These are phyloP conservation scores for Mesaphorura yosii DNA, from an alignment of 1,140 invertebrate species.

Conservation along the genomic window DNA sequence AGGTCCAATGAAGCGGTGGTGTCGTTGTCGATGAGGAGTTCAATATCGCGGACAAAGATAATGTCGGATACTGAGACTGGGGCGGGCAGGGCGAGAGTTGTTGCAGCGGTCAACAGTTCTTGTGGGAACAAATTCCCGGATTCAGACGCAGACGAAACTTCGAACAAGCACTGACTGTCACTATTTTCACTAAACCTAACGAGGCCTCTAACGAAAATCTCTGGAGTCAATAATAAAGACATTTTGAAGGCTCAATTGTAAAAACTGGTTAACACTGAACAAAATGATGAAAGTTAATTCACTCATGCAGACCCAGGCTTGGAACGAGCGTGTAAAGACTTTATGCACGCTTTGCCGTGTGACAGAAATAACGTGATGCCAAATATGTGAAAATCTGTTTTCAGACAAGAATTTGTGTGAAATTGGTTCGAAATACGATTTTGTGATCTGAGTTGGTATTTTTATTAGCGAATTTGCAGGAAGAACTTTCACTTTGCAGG, in stretches of 20 bases:
- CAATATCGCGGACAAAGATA: background rate
- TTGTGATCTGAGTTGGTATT: too few relatives aligned
- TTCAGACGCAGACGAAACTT: background rate
- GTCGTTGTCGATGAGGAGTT: background rate
- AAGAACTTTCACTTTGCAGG: too few relatives aligned
- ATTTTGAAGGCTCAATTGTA: slow-evolving; percentile 1
- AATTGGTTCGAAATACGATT: too few relatives aligned
- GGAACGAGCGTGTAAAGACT: too few relatives aligned
- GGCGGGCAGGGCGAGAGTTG: background rate
- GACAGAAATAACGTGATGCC: too few relatives aligned
- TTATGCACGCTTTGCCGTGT: too few relatives aligned
- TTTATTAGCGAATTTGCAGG: too few relatives aligned
- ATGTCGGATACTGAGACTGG: background rate
- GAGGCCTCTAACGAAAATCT: too few relatives aligned
- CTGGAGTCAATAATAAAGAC: background rate
- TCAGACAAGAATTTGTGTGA: too few relatives aligned
- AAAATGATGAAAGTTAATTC: too few relatives aligned
- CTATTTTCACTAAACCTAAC: slow-evolving; percentile 2
- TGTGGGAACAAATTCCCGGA: background rate
- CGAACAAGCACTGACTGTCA: background rate
- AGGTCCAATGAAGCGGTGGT: slow-evolving; percentile 11
- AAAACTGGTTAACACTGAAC: background rate
- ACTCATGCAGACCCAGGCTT: too few relatives aligned
- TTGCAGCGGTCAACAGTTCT: background rate
- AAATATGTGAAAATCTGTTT: too few relatives aligned